These are phyloP conservation scores for Diacarnus erythraeanus DNA, from an alignment of 37 sponge, comb jelly and placozoan species.

Conservation along the genomic window DNA sequence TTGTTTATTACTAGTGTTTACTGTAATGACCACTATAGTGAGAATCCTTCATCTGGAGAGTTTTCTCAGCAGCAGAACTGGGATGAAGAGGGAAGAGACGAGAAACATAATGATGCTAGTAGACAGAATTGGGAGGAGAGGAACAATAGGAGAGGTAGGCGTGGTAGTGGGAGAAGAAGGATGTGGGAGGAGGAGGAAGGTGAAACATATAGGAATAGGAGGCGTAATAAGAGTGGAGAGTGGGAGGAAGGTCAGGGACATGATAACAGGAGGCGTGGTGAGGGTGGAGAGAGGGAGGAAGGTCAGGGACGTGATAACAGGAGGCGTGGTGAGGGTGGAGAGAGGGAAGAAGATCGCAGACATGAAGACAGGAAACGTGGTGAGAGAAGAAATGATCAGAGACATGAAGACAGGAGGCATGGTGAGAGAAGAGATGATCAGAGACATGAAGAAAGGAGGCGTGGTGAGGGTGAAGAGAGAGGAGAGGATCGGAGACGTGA, in stretches of 20 bases:
- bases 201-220: background rate
- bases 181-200: background rate
- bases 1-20: no score
- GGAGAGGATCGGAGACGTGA: background rate
- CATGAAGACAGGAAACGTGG: background rate
- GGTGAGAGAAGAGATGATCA: background rate
- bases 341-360: background rate
- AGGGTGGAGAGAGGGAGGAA: background rate
- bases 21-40: background rate
- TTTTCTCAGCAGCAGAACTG: background rate
- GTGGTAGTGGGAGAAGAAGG: background rate
- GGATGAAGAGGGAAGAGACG: background rate
- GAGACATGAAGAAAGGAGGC: background rate
- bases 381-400: background rate
- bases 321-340: conserved; percentile 1
- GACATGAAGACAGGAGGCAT: background rate
- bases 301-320: background rate
- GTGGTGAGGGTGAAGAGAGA: background rate
- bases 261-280: background rate
- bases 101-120: background rate
- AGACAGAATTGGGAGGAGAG: background rate
- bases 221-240: background rate
- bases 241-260: background rate
- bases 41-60: background rate
- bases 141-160: background rate